These are phyloP conservation scores for Brachylomia viminalis DNA, from an alignment of 2,888 invertebrate species.

Conservation along the genomic window DNA sequence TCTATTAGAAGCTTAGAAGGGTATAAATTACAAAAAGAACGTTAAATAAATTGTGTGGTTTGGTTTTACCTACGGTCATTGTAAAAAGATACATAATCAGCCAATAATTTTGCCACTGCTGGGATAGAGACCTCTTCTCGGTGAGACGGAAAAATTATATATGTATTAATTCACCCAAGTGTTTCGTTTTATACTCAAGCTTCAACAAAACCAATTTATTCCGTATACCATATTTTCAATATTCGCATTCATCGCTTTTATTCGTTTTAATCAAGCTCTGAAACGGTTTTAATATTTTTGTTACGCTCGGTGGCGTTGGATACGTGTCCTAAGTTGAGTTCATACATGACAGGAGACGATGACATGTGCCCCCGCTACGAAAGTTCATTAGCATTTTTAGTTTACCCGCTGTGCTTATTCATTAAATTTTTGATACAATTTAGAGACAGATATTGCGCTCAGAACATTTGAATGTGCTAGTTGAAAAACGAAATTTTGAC, in stretches of 20 bases:
- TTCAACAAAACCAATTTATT: slow-evolving; percentile 13
- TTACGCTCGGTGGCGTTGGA: slow-evolving; percentile 16
- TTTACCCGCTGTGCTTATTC: slow-evolving; percentile 4
- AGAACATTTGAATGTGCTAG: background rate
- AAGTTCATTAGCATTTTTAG: slow-evolving; percentile 47
- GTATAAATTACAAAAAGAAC: background rate
- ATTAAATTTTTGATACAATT: slow-evolving; percentile 11
- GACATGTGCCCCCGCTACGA: slow-evolving; percentile 11
- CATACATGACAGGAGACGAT: slow-evolving; percentile 32
- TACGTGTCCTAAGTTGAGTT: slow-evolving; percentile 36
- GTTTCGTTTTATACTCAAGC: slow-evolving; percentile 5
- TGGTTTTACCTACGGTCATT: background rate
- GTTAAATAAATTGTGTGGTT: too few species aligned
- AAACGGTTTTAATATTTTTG: slow-evolving; percentile 46
- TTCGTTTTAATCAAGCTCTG: slow-evolving; percentile 54
- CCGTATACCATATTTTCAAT: slow-evolving; percentile 15
- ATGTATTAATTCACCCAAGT: background rate
- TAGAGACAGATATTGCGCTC: background rate
- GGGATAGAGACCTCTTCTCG: too few species aligned
- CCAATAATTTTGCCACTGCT: too few species aligned
- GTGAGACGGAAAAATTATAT: too few species aligned
- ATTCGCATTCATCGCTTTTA: slow-evolving; percentile 33
- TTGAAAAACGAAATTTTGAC: too few species aligned
- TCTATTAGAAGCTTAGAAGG: background rate
- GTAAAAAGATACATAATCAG: too few species aligned